Evolutionary conservation across 2,797 vertebrate genomes (phyloP).

Genomic region (Acanthopagrus latus): DNA sequence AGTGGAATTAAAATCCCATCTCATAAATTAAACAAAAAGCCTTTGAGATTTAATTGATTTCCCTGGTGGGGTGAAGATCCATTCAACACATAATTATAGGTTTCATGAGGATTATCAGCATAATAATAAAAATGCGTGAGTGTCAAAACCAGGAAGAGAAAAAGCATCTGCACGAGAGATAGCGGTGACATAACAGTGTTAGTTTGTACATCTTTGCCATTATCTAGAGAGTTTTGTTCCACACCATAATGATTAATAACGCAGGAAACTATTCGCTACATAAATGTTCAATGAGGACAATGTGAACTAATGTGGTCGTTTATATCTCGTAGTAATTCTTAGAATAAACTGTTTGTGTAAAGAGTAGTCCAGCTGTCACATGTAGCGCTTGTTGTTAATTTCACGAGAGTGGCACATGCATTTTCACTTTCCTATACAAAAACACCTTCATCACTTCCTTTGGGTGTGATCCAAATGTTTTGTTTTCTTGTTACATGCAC

Average conservation of each 20-base stretch:
- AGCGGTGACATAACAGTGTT: slow-evolving; percentile 43
- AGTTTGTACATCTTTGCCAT: slow-evolving; percentile 22
- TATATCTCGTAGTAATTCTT: background rate
- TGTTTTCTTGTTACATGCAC: background rate
- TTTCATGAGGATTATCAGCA: slow-evolving; percentile 69
- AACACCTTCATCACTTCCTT: background rate
- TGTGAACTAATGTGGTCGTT: slow-evolving; percentile 12
- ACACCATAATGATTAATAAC: slow-evolving; percentile 9
- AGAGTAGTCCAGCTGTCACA: background rate
- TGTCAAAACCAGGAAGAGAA: slow-evolving; percentile 49
- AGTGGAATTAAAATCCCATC: slow-evolving; percentile 73
- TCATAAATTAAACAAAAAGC: slow-evolving; percentile 69
- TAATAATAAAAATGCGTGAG: slow-evolving; percentile 51
- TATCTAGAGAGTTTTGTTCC: slow-evolving; percentile 29
- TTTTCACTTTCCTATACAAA: background rate
- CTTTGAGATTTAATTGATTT: slow-evolving; percentile 75
- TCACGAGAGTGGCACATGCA: background rate
- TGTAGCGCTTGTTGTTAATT: background rate
- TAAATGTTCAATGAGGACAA: slow-evolving; percentile 6
- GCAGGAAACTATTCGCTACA: background rate
- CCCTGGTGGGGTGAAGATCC: slow-evolving; percentile 59
- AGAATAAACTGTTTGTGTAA: slow-evolving; percentile 21
- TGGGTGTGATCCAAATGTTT: background rate
- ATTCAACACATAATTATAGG: slow-evolving; percentile 71
- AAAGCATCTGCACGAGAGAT: slow-evolving; percentile 41